phyloP scores from a whole-genome alignment of 2,113 vertebrate genomes.

The Galemys pyrenaicus region DNA sequence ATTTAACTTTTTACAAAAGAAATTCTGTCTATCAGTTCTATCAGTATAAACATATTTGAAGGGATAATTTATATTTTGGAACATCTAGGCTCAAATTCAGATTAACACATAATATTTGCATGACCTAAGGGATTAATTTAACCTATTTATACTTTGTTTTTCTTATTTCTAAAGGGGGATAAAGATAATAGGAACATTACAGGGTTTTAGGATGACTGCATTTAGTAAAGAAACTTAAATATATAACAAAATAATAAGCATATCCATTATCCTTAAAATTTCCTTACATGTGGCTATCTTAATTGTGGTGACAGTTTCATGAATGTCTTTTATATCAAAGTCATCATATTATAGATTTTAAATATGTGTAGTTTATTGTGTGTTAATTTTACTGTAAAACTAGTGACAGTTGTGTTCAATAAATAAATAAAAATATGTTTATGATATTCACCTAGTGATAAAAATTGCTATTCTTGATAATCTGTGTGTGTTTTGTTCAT shows the following conservation, averaged over 20 bases:
- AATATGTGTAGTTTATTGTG: neutral
- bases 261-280: neutral
- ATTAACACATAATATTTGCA: neutral
- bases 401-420: neutral
- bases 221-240: neutral
- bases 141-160: neutral
- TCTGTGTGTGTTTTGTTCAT: neutral
- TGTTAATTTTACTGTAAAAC: neutral
- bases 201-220: neutral
- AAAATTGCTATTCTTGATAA: neutral
- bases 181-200: neutral
- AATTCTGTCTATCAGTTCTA: neutral
- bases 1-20: conserved; percentile 38
- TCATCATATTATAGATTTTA: neutral
- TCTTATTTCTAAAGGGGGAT: neutral
- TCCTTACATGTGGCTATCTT: neutral
- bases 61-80: conserved; percentile 6
- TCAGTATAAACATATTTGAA: neutral
- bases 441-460: neutral
- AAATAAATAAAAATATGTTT: neutral
- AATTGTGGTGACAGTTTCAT: neutral
- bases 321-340: neutral
- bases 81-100: neutral
- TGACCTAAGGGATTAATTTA: neutral
- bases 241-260: neutral